Base-by-base conservation (phyloP, 1,140 invertebrate species). In the Cotesia vestalis region DNA sequence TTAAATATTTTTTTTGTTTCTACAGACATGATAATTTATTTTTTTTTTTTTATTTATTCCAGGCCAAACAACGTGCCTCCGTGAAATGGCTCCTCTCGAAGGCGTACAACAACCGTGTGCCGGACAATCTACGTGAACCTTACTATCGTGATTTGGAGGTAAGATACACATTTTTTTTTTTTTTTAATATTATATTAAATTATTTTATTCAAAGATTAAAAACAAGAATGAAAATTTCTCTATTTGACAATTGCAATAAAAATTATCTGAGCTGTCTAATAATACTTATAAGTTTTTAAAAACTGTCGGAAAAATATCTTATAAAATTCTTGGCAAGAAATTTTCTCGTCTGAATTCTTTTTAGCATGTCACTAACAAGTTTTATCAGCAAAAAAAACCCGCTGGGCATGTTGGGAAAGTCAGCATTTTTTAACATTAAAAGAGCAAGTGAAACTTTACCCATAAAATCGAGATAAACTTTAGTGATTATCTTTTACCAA, bases 31-130 rank as follows among this genome's bases (percentile, higher is more conserved):
- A 4, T 40, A 40, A 53, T 40, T 66, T 74, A n/a, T 76, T 76
- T 17, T 72, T 76, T 76, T 17, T 72, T 64, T 78, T 59, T 76
- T 73, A 78, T 80, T 83, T 85, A 83, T 86, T 89, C 93, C 90
- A 99, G 97, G 96, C 96, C 78, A 98, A 98, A 90, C 94, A 98
- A 87, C 91, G 95, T 88, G 96, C 96, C 79, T 98, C 97, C 80
- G 92, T 99, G 80, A 95, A 96, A 92, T 99, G 97, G 97, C 91
- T 99, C 76, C 89, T 99, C 66, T 95, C 95, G 77, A 98, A 98
- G 89, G 95, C 97, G 72, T 98, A 96, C 90, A 96, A 96, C 88
- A 96, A 96, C 88, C 92, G 94, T 85, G 94, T 98, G 81, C 97
- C 97, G 77, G 93, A 96, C 80, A 96, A 98, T 83, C 90, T 98